Evolutionary conservation across 2,888 invertebrate species (phyloP), one percentile per base, ranked within the genome.

Genomic region (Trachelus tabidus): DNA sequence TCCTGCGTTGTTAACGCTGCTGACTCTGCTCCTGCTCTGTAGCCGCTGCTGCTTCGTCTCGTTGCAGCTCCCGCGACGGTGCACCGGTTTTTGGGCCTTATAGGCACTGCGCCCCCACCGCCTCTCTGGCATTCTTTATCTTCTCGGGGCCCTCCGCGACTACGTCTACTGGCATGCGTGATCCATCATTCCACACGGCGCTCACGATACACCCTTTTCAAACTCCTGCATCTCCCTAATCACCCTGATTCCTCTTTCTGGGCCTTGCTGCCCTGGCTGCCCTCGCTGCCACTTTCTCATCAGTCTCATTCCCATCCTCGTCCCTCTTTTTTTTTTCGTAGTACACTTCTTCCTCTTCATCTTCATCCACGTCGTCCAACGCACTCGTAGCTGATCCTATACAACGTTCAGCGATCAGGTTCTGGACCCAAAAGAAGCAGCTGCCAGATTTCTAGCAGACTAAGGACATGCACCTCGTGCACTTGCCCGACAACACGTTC

Each of bases 151-250:
- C 83, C 85, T 83, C 86, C 85, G 85, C 83, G 86, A 86, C 86
- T 86, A 86, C 75, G 76, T 78, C 78, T 76, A 78, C 75, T 83
- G 86, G 85, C 87, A 84, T 84, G 85, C 87, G 86, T 79, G 86
- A 86, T 86, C 87, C 87, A 86, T 86, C 86, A 86, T 86, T 86
- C 87, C 85, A 87, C 86, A 83, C 84, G 81, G 85, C 87, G 83
- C 84, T 82, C 83, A 56, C 83, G 83, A 86, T 85, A 82, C 84
- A 78, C 73, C 76, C 68, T 69, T 37, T 71, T n/a, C 71, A 34
- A 76, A 76, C 35, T 71, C 69, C 34, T 69, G 12, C 35, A 30
- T 31, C 71, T 71, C 76, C 37, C 69, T 56, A 56, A 68, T 30
- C 75, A 30, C 30, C 37, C 40, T 34, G 71, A 80, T 76, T 75